phyloP scores from a whole-genome alignment of 2,888 invertebrate genomes.

The Carpatolechia fugitivella region DNA sequence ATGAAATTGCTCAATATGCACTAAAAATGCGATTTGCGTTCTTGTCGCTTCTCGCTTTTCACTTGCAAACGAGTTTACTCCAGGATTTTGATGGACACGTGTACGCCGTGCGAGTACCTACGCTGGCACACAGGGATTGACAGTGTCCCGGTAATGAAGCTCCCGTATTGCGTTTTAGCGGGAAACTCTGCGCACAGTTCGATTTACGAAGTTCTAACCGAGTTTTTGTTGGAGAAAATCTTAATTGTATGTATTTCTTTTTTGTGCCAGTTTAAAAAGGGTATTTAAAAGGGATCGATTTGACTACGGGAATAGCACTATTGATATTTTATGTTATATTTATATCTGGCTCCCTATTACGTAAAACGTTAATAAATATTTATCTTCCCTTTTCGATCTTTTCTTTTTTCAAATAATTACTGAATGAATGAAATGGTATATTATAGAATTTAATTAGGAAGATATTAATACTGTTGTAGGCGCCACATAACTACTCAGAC shows the following conservation, averaged over 20 bases:
- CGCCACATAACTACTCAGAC: neutral
- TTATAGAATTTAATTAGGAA: neutral
- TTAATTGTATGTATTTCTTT: too few relatives aligned
- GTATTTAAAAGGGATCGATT: too few relatives aligned
- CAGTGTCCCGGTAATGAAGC: slow-evolving; percentile 63
- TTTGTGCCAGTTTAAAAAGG: too few relatives aligned
- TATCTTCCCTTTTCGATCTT: neutral
- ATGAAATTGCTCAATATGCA: too few relatives aligned
- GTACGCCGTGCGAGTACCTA: slow-evolving; percentile 34
- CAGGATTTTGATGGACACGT: slow-evolving; percentile 54
- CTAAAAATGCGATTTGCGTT: too few relatives aligned
- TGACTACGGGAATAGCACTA: too few relatives aligned
- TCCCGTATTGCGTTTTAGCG: slow-evolving; percentile 19
- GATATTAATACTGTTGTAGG: too few relatives aligned
- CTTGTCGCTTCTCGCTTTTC: slow-evolving; percentile 6
- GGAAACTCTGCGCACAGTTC: neutral
- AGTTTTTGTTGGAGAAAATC: too few relatives aligned
- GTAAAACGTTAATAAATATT: too few relatives aligned
- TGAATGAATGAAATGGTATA: neutral
- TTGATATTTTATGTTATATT: neutral
- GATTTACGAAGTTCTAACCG: neutral
- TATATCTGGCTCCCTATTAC: neutral
- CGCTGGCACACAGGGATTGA: slow-evolving; percentile 57
- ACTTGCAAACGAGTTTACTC: slow-evolving; percentile 14
- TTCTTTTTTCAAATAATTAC: neutral